phyloP scores from a whole-genome alignment of 1,140 invertebrate genomes.

The Platyura marginata region DNA sequence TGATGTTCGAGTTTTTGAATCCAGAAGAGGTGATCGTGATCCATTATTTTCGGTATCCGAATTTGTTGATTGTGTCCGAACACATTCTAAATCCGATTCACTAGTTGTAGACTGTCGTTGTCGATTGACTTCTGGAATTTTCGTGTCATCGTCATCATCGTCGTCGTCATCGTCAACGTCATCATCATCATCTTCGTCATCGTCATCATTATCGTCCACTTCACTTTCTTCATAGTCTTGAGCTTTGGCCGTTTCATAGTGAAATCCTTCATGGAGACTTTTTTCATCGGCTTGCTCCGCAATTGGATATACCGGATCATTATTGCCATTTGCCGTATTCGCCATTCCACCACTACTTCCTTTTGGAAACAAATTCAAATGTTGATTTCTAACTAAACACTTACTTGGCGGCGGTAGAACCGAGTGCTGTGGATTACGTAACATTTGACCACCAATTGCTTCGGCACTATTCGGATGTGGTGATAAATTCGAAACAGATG shows the following conservation, averaged over 20 bases:
- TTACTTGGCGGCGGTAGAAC: constrained; percentile 41
- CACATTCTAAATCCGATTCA: constrained; percentile 29
- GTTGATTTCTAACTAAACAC: constrained; percentile 39
- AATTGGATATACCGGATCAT: constrained; percentile 54
- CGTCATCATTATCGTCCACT: constrained; percentile 11
- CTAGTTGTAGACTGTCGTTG: constrained; percentile 8
- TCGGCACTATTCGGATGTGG: constrained; percentile 47
- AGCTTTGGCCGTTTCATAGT: constrained; percentile 2
- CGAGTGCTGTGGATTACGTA: constrained; percentile 37
- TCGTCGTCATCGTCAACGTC: constrained; percentile 5
- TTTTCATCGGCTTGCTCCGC: constrained; percentile 64
- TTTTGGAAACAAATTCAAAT: constrained; percentile 40
- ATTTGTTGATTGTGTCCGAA: constrained; percentile 28
- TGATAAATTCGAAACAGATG: constrained; percentile 37
- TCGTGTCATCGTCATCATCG: constrained; percentile 2
- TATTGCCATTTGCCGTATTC: too few relatives aligned
- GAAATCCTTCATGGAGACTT: constrained; percentile 4
- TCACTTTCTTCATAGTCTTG: constrained; percentile 19
- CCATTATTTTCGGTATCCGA: constrained; percentile 39
- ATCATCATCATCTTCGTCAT: constrained; percentile 11
- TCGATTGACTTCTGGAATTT: not conserved
- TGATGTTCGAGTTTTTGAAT: constrained; percentile 5
- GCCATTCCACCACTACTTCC: constrained; percentile 24
- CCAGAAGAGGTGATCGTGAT: constrained; percentile 34
- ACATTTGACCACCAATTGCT: constrained; percentile 38